Evolutionary conservation across 1,140 invertebrate species (phyloP), one percentile per base, ranked within the genome.

Genomic region (Colletes latitarsis): DNA sequence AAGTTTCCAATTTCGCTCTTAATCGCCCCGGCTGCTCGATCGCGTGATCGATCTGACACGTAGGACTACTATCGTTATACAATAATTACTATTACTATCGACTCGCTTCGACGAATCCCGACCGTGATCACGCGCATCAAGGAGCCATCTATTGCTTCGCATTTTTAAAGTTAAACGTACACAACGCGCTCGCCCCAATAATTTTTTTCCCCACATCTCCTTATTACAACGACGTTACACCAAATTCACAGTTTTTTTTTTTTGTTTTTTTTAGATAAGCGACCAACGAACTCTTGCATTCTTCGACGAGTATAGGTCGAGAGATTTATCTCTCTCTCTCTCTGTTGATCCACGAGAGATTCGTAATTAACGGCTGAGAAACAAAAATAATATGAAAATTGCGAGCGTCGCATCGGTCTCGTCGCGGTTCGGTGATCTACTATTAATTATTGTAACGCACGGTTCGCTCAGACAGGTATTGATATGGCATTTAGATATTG

Each of bases 391-490:
- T 60, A 60, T 19, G 19, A 75, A 60, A 75, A 79, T n/a, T 30
- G 58, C 55, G 69, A 78, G 76, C 19, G 49, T 78, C 76, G 46
- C 68, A 19, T 53, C 21, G 21, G 67, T 78, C 77, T 73, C 5
- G n/a, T 74, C 77, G 77, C 41, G 46, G 70, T 62, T 72, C 46
- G 55, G 71, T 73, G 73, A 57, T 72, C 62, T 77, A 53, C 12
- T 14, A 67, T 67, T 82, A 55, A 75, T 73, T 79, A 68, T 77
- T 69, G 55, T 77, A 66, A 73, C 78, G 75, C 79, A 71, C 58
- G 78, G 89, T 85, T 86, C 85, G 84, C 83, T 83, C 82, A 77
- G 71, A 83, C 81, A 85, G 77, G 63, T 86, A 84, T 86, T 82
- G 84, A 87, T 89, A 88, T 83, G 81, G 67, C 70, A 49, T 84